Evolutionary conservation across 1,140 invertebrate genomes (phyloP).

Genomic region (Camponotus vicinus): DNA sequence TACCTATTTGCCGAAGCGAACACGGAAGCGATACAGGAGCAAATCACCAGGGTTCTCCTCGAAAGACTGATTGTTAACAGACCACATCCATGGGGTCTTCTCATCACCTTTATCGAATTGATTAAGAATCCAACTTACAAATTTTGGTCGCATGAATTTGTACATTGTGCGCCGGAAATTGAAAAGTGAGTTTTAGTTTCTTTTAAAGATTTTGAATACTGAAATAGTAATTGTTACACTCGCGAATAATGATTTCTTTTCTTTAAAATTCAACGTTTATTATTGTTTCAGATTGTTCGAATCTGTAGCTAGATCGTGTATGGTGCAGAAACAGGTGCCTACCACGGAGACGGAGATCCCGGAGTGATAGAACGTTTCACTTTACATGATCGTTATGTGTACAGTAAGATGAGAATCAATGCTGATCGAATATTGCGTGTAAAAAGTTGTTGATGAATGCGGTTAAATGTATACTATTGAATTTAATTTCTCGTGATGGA

Average conservation of each 20-base stretch:
- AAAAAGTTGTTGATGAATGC: constrained; percentile 84
- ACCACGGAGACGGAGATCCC: constrained; percentile 87
- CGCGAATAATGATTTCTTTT: constrained; percentile 2
- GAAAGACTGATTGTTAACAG: constrained; percentile 99
- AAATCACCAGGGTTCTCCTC: constrained; percentile 96
- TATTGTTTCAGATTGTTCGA: constrained; percentile 93
- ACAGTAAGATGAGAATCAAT: constrained; percentile 82
- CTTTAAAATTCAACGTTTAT: not conserved
- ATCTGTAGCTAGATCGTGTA: constrained; percentile 97
- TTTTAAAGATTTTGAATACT: not conserved
- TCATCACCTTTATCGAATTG: constrained; percentile 99
- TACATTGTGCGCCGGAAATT: constrained; percentile 99
- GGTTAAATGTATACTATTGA: constrained; percentile 81
- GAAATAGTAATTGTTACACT: not conserved
- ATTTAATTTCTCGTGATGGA: constrained; percentile 71
- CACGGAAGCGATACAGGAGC: constrained; percentile 97
- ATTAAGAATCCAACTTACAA: constrained; percentile 99
- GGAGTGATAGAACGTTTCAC: constrained; percentile 86
- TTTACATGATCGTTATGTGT: constrained; percentile 81
- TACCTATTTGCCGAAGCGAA: constrained; percentile 99
- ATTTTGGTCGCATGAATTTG: constrained; percentile 99
- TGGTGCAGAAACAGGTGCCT: constrained; percentile 92
- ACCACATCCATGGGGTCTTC: constrained; percentile 99
- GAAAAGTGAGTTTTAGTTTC: constrained; percentile 92
- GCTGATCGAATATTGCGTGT: constrained; percentile 82